A percentile compares a stretch with the other conserved stretches of the same genome.
Conservation (phyloP, 2,888 invertebrate genomes). For the Mesorhabditis spiculigera region DNA sequence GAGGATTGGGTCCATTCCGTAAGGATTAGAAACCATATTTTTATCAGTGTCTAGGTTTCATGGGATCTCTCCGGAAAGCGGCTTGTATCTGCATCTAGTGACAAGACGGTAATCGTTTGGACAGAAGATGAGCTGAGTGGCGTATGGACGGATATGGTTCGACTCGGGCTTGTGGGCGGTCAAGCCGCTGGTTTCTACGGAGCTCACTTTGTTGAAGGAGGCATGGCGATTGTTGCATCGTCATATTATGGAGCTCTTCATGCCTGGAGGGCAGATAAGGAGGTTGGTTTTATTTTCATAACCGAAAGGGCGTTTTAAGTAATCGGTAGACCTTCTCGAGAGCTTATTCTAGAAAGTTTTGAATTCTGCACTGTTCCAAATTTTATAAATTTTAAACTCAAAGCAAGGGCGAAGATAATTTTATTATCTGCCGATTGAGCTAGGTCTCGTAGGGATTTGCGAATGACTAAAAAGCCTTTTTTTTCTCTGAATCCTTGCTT, state of each 20-base stretch:
- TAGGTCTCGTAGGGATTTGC: too few species aligned
- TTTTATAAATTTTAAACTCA: too few species aligned
- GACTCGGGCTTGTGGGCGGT: slow-evolving; percentile 52
- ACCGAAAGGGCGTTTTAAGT: too few species aligned
- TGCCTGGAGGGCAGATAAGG: slow-evolving; percentile 32
- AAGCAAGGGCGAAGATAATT: too few species aligned
- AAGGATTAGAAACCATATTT: slow-evolving; percentile 62
- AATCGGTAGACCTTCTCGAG: too few species aligned
- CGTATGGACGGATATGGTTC: slow-evolving; percentile 26
- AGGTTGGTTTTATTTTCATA: slow-evolving; percentile 3
- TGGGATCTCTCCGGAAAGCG: slow-evolving; percentile 26
- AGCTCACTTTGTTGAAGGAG: slow-evolving; percentile 30
- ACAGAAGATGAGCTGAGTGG: slow-evolving; percentile 22
- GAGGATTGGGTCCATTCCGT: slow-evolving; percentile 92
- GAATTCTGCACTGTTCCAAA: too few species aligned
- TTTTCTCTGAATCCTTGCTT: too few species aligned
- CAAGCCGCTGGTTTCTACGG: slow-evolving; percentile 50
- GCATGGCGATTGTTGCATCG: slow-evolving; percentile 26
- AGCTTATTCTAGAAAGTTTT: too few species aligned
- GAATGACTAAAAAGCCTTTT: too few species aligned
- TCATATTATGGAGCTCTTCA: slow-evolving; percentile 45
- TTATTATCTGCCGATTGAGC: too few species aligned
- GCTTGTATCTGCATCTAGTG: slow-evolving; percentile 47
- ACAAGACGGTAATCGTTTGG: slow-evolving; percentile 53
- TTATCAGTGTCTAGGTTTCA: background rate